Base-by-base conservation (phyloP, 2,888 invertebrate genomes). In the Habroteleia sp. region DNA sequence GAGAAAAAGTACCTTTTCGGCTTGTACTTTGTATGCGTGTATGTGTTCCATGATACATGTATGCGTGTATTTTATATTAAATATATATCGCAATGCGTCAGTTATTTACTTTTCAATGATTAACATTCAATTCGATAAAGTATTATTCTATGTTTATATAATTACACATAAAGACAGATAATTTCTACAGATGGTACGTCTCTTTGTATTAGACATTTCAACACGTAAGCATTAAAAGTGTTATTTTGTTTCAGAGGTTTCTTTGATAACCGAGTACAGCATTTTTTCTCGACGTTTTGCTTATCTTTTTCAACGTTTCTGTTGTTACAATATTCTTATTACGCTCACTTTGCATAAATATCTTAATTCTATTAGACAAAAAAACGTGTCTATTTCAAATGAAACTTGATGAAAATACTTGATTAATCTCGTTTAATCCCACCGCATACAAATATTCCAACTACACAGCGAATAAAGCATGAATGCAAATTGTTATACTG, bases 71-170 rank as follows among this genome's bases (percentile, higher is more conserved):
- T 42, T 52, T 11, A 46, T 39, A 33, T 50, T 23, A 48, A 58
- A 48, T 42, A 52, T 37, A 44, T 44, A 54, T 37, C 11, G 39
- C 23, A 25, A 52, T 31, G 52, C n/a, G 42, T 50, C 46, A n/a
- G n/a, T n/a, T n/a, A 46, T 52, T 65, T 50, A 58, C 20, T 73
- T 63, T 50, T 52, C 29, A 73, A 65, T 52, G 37, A 20, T 73
- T 58, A 73, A 73, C 58, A 65, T 65, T 72, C 42, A 63, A 65
- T 72, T 65, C 31, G 72, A 65, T 50, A 58, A 65, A 65, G 50
- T 58, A 50, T 72, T 50, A 58, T 11, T 29, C 50, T 69, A 74
- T 37, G 35, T 62, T 68, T 62, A 56, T 65, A 65, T 69, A n/a
- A n/a, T n/a, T n/a, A n/a, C n/a, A 69, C 69, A 58, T 69, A 63